phyloP scores from a whole-genome alignment of 2,113 vertebrate species.

The Platysteira castanea region DNA sequence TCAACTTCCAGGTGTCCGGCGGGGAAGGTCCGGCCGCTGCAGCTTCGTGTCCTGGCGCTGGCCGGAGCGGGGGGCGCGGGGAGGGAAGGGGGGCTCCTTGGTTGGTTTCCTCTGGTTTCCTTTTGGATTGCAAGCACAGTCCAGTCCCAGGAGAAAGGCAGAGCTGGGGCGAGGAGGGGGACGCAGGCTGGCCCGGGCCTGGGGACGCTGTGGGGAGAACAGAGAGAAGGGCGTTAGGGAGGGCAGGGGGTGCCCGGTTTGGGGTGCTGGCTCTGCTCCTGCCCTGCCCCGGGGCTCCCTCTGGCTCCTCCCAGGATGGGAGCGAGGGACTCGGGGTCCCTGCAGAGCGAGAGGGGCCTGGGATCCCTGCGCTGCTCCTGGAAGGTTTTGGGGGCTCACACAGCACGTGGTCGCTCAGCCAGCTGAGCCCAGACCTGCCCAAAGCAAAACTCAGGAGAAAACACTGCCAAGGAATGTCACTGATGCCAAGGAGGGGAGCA shows the following conservation, averaged over 20 bases:
- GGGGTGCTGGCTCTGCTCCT: background rate
- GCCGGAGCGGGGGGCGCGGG: background rate
- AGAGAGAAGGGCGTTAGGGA: background rate
- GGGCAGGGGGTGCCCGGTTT: background rate
- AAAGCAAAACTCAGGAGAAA: background rate
- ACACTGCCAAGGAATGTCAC: fast-evolving
- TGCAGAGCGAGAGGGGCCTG: background rate
- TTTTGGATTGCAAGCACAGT: slow-evolving; percentile 13
- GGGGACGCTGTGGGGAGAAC: background rate
- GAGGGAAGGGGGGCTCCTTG: background rate
- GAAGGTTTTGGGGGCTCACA: background rate
- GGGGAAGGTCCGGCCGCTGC: background rate
- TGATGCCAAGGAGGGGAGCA: background rate
- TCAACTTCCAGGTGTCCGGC: background rate
- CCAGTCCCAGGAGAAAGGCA: background rate
- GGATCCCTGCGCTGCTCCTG: background rate
- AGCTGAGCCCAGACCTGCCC: background rate
- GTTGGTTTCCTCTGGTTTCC: background rate
- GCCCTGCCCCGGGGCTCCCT: background rate
- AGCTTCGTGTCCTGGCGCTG: background rate
- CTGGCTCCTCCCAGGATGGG: too few relatives aligned
- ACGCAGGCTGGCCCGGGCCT: background rate
- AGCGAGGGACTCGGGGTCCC: fast-evolving
- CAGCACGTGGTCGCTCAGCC: background rate
- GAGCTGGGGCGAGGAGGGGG: background rate